Evolutionary conservation across 2,113 vertebrate genomes (phyloP), one percentile per base, ranked within the genome.

Genomic region (Nanorana parkeri): DNA sequence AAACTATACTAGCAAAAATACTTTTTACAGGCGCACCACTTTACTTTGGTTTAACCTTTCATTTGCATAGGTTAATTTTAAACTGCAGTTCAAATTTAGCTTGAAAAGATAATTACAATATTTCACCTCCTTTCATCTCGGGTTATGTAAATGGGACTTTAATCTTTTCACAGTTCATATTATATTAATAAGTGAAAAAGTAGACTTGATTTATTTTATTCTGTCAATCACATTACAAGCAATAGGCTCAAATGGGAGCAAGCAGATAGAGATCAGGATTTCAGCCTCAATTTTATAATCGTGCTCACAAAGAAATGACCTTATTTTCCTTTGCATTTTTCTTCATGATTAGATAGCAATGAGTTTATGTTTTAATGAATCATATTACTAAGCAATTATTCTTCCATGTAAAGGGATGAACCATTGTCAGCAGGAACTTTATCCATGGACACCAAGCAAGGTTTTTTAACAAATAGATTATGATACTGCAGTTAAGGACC

Each of bases 21-120:
- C 88, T 86, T 91, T 88, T 88, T 77, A 86, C n/a, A 84, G 87
- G 82, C 68, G 54, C 78, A 77, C 75, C 85, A 85, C 68, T 89
- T 89, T 92, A 86, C 84, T 86, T 86, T 83, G 84, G 86, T 93
- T 94, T 93, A 93, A 93, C 90, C 92, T 91, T 90, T 93, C 89
- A 95, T 96, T 95, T 94, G 89, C 95, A 95, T 94, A 96, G 95
- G 94, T 97, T 97, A 96, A 97, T 96, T 97, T 97, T 95, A 94
- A 96, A 95, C 92, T 93, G 93, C 93, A 94, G 91, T 90, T 93
- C 92, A 96, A 96, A 96, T 96, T 96, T 95, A 92, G 91, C 94
- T 95, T 96, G 94, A 96, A 97, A 96, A 93, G 95, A 95, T 97
- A 97, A 97, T 97, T 96, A 95, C 88, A 95, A 94, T 94, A 96